Evolutionary conservation across 2,888 invertebrate genomes (phyloP), one percentile per base, ranked within the genome.

Genomic region (Molanna angustata): DNA sequence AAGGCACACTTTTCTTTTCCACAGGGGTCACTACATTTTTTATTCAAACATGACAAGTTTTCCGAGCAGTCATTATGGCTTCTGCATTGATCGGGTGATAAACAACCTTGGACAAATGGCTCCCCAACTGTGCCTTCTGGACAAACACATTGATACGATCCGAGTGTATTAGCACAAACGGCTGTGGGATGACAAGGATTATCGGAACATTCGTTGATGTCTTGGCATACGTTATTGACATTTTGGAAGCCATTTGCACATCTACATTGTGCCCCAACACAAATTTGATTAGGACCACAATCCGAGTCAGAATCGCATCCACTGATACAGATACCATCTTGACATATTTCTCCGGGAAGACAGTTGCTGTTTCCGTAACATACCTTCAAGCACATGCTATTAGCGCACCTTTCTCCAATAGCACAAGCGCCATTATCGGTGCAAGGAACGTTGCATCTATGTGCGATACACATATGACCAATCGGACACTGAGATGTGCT

Each of bases 311-410:
- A 80, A 55, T 85, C 83, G 66, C 94, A 94, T 4, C 94, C 94
- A 2, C 86, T 80, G 64, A 87, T 82, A 64, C 94, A 94, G 35
- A 85, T 79, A 47, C 93, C 92, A 56, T 84, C 83, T 59, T 83
- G 83, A 62, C 94, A 94, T 53, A 94, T 84, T 74, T 94, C 94
- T 43, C 94, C 94, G 2, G 90, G 87, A 62, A 93, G 76, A 64
- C 94, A 94, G 65, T 94, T 94, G 64, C 88, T 90, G 66, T 92
- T 92, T 7, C 88, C 85, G 65, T 91, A 92, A 67, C 94, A 94
- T 27, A 93, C 83, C 74, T 92, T 93, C 16, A 85, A 80, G 64
- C 93, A 94, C 59, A 86, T 80, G 60, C 81, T 85, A 62, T 87
- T 85, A 54, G 80, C 80, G 64, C 94, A 94, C 56, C 87, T 82